These are phyloP conservation scores for Agrochola macilenta DNA, from an alignment of 2,888 invertebrate genomes.

Conservation along the genomic window DNA sequence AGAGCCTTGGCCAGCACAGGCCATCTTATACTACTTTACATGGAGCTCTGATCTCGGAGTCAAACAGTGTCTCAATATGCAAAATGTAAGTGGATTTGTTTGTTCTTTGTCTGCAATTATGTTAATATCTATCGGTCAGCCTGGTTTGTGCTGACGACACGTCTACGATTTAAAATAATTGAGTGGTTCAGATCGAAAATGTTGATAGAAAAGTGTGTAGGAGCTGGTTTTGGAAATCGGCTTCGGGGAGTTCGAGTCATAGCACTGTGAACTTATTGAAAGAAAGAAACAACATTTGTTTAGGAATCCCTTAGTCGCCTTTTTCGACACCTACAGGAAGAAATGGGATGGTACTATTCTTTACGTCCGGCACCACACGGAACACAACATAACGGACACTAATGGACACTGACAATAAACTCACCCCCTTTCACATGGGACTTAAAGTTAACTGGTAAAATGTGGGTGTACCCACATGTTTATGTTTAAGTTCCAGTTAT, in stretches of 20 bases:
- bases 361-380: too few species aligned
- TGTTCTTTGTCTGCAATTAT: conserved; percentile 56
- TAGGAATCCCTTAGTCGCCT: too few species aligned
- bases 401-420: too few species aligned
- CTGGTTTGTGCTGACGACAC: conserved; percentile 41
- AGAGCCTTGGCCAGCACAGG: neutral
- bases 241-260: too few species aligned
- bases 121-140: conserved; percentile 48
- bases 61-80: conserved; percentile 45
- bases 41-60: conserved; percentile 1
- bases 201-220: conserved; percentile 11
- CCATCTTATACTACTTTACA: neutral
- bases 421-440: too few species aligned
- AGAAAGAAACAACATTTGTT: neutral
- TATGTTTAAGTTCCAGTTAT: too few species aligned
- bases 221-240: neutral
- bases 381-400: too few species aligned
- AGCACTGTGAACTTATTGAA: neutral
- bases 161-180: conserved; percentile 52
- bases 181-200: conserved; percentile 17
- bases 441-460: too few species aligned
- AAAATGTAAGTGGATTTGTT: conserved; percentile 49
- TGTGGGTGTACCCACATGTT: too few species aligned
- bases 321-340: too few species aligned
- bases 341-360: too few species aligned